These are phyloP conservation scores for Frieseomelitta varia DNA, from an alignment of 1,140 invertebrate species.

Conservation along the genomic window DNA sequence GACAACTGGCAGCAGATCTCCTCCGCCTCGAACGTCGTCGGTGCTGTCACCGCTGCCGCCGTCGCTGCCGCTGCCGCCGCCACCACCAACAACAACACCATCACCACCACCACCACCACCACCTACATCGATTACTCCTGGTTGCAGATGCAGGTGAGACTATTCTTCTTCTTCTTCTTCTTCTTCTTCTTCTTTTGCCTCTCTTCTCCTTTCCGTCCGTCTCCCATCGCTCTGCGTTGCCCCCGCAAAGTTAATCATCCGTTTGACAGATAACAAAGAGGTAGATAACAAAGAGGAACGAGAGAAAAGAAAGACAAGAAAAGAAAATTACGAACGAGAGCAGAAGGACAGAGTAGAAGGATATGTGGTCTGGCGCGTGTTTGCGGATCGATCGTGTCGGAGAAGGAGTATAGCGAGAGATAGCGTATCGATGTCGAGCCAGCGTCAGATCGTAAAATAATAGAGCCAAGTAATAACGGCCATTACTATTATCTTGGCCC, in stretches of 20 bases:
- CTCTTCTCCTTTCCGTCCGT: no score
- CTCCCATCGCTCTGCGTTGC: neutral
- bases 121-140: conserved; percentile 81
- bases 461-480: conserved; percentile 73
- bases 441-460: conserved; percentile 73
- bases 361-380: neutral
- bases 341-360: no score
- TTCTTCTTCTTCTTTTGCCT: neutral
- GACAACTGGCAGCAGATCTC: conserved; percentile 77
- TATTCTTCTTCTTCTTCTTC: neutral
- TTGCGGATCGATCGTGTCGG: neutral
- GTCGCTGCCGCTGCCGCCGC: conserved; percentile 68
- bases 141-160: conserved; percentile 80
- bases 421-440: conserved; percentile 71
- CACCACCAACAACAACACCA: conserved; percentile 75
- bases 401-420: conserved; percentile 45
- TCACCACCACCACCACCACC: conserved; percentile 73
- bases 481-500: conserved; percentile 72
- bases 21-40: conserved; percentile 59
- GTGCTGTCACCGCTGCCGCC: conserved; percentile 65
- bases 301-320: no score
- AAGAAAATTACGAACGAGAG: neutral
- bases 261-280: no score
- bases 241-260: no score
- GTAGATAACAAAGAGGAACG: no score